Conservation (phyloP, 1,140 invertebrate species). For the Daktulosphaira vitifoliae region DNA sequence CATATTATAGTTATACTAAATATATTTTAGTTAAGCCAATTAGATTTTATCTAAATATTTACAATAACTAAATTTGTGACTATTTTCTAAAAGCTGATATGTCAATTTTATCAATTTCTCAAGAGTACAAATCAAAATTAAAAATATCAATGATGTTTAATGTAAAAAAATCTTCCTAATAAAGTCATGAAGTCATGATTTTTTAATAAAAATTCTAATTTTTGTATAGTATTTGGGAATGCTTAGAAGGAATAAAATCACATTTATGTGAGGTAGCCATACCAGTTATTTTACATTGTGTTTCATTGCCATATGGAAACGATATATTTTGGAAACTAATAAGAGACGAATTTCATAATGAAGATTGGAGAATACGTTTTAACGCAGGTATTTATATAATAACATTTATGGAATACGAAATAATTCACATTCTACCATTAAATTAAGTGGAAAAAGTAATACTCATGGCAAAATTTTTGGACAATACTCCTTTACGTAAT, state of each 20-base stretch:
- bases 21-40: too few species aligned
- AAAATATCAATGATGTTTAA: too few species aligned
- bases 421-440: background rate
- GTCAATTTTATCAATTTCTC: too few species aligned
- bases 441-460: constrained; percentile 78
- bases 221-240: constrained; percentile 74
- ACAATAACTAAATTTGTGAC: too few species aligned
- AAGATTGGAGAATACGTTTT: constrained; percentile 84
- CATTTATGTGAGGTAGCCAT: constrained; percentile 84
- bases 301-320: constrained; percentile 81
- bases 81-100: too few species aligned
- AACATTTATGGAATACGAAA: background rate
- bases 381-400: constrained; percentile 57
- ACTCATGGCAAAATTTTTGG: constrained; percentile 85
- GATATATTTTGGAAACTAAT: constrained; percentile 93
- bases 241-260: constrained; percentile 85
- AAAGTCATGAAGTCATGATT: too few species aligned
- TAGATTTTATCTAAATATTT: too few species aligned
- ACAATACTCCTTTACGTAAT: constrained; percentile 72
- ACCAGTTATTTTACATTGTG: constrained; percentile 85
- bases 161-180: too few species aligned
- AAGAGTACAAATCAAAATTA: too few species aligned
- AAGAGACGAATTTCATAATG: constrained; percentile 84
- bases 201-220: background rate
- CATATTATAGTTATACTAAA: too few species aligned